Evolutionary conservation across 2,113 vertebrate genomes (phyloP).

Genomic region (Lophotis ruficrista): DNA sequence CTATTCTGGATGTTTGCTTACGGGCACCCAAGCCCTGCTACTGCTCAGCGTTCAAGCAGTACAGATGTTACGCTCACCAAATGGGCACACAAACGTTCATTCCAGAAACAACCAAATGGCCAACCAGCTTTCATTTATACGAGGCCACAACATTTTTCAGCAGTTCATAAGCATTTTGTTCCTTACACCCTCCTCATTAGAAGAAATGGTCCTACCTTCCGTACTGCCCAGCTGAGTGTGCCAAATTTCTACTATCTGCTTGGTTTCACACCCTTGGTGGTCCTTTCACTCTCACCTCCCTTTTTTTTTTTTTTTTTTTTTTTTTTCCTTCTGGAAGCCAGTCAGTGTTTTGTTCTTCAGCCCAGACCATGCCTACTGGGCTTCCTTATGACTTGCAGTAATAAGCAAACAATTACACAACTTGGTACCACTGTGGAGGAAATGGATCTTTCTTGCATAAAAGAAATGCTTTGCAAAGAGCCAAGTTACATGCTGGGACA

Average conservation of each 20-base stretch:
- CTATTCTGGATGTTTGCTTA: too few species aligned
- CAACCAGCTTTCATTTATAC: not conserved
- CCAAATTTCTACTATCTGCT: not conserved
- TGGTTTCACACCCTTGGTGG: not conserved
- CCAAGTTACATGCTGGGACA: not conserved
- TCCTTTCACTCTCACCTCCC: not conserved
- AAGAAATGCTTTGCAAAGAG: not conserved
- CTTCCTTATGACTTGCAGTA: conserved; percentile 2
- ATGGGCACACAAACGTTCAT: not conserved
- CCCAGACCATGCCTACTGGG: not conserved
- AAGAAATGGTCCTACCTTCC: not conserved
- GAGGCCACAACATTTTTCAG: not conserved
- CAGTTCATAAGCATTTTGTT: not conserved
- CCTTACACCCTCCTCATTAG: not conserved
- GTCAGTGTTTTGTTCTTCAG: conserved; percentile 2
- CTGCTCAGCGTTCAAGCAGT: not conserved
- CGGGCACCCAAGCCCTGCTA: not conserved
- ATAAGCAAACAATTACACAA: conserved; percentile 7
- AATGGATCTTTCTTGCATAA: not conserved
- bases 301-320: not conserved
- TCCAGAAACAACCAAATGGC: not conserved
- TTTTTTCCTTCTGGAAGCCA: not conserved
- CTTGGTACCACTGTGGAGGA: not conserved
- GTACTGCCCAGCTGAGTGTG: not conserved
- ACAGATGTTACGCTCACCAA: not conserved